Conservation (phyloP, 2,113 vertebrate genomes). For the Typhlomys cinereus region DNA sequence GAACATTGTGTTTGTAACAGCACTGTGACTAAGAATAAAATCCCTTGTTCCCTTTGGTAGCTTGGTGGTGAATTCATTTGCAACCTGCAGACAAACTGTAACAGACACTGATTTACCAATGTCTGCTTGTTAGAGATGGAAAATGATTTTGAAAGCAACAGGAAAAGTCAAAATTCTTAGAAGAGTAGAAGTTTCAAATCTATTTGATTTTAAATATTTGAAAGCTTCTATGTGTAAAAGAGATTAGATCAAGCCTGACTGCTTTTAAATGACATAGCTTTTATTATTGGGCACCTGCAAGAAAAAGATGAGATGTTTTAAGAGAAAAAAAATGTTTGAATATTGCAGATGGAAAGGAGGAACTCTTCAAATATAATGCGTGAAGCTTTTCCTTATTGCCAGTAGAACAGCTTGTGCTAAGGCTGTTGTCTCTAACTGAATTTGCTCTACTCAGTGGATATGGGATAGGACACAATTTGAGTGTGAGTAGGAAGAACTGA, state of each 20-base stretch:
- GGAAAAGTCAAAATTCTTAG: neutral
- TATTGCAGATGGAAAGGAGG: neutral
- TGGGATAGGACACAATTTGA: too few species aligned
- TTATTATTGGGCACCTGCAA: neutral
- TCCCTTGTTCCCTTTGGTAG: too few species aligned
- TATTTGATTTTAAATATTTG: conserved; percentile 7
- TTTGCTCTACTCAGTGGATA: neutral
- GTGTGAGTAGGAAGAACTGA: neutral
- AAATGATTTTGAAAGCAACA: neutral
- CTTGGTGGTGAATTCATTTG: too few species aligned
- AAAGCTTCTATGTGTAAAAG: neutral
- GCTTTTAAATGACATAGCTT: neutral
- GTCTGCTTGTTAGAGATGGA: neutral
- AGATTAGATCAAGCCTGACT: neutral
- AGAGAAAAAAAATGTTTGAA: neutral
- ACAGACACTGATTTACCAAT: neutral
- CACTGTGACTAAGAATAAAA: too few species aligned
- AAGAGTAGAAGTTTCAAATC: neutral
- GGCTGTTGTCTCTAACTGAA: neutral
- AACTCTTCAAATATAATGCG: neutral
- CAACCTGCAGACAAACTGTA: too few species aligned
- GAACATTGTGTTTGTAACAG: too few species aligned
- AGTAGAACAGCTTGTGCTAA: neutral
- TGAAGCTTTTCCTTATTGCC: neutral
- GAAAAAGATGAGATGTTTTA: neutral